Conservation (phyloP, 2,797 vertebrate genomes). For the Pseudomugil gertrudae region DNA sequence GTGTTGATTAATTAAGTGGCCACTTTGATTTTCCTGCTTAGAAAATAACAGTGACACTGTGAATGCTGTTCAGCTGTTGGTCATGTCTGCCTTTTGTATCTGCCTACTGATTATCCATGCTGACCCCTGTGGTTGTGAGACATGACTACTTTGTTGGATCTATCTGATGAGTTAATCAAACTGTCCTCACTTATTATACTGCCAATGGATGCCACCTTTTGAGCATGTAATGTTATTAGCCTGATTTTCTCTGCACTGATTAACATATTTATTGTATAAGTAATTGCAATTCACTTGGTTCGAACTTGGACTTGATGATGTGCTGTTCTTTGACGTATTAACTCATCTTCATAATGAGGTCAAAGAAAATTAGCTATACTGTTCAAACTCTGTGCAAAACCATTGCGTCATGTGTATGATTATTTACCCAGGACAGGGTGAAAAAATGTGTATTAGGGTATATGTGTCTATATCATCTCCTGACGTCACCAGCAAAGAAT, state of each 20-base stretch:
- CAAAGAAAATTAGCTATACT: constrained; percentile 13
- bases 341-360: constrained; percentile 22
- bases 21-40: constrained; percentile 46
- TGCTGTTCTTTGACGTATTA: not conserved
- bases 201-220: no score
- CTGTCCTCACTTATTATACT: not conserved
- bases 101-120: constrained; percentile 17
- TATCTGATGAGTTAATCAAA: constrained; percentile 21
- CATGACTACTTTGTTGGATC: constrained; percentile 1
- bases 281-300: not conserved
- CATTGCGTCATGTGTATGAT: constrained; percentile 28
- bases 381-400: constrained; percentile 10
- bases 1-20: constrained; percentile 40
- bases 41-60: constrained; percentile 23
- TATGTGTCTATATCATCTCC: not conserved
- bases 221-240: constrained; percentile 22
- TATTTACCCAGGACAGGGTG: constrained; percentile 16
- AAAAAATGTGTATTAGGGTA: constrained; percentile 6
- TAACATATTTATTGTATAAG: constrained; percentile 17
- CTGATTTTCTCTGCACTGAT: constrained; percentile 11
- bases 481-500: constrained; percentile 20
- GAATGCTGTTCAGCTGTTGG: constrained; percentile 19
- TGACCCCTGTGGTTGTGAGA: constrained; percentile 15
- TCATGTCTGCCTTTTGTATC: constrained; percentile 15
- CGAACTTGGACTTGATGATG: not conserved